A percentile compares a stretch with the other conserved stretches of the same genome.
Conservation (phyloP, 2,113 vertebrate genomes). For the Chitala chitala region DNA sequence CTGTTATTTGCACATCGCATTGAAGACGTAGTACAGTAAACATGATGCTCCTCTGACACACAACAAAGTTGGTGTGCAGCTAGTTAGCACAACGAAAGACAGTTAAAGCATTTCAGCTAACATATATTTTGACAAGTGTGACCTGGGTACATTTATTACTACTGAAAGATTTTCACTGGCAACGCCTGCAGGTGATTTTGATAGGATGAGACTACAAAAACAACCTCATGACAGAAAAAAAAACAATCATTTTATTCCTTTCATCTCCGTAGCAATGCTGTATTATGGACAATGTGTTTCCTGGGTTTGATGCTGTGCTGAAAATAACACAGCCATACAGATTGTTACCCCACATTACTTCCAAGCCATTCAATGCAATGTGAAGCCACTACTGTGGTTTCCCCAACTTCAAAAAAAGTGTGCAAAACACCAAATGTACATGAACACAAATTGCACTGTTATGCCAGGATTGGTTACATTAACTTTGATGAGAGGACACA, state of each 20-base stretch:
- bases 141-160: neutral
- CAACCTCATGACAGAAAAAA: neutral
- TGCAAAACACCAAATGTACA: neutral
- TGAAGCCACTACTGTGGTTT: neutral
- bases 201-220: neutral
- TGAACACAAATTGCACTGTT: neutral
- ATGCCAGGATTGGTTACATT: conserved; percentile 10
- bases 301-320: no score
- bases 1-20: no score
- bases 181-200: neutral
- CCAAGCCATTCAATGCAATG: neutral
- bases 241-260: neutral
- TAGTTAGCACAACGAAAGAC: no score
- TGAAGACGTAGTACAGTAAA: no score
- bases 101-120: no score
- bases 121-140: no score
- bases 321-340: neutral
- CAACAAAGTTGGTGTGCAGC: no score
- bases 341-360: neutral
- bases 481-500: conserved; percentile 12
- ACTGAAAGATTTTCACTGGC: neutral
- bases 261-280: no score
- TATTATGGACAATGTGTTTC: no score
- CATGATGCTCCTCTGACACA: no score
- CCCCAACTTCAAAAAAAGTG: neutral